Base-by-base conservation (phyloP, 2,113 vertebrate genomes). In the Butorides virescens region DNA sequence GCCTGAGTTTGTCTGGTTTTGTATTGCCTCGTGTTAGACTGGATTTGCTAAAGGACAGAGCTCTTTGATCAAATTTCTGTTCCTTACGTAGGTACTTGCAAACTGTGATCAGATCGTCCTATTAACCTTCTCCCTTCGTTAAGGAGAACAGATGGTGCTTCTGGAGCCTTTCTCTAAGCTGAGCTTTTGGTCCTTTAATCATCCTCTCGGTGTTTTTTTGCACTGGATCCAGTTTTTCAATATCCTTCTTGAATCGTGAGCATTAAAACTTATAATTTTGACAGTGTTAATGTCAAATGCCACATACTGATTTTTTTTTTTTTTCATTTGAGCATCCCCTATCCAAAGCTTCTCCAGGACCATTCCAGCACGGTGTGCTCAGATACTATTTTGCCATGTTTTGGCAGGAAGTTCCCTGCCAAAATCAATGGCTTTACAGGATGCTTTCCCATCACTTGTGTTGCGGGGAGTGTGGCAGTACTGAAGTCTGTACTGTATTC, bases 141-240 rank as follows among this genome's bases (percentile, higher is more conserved):
- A 79, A 78, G 49, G 49, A 91, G 94, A 97, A 88, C 93, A 96
- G 96, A 97, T 97, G 95, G 93, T 94, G 46, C 62, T 85, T 87
- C 66, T 95, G 66, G 74, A 95, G 92, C 66, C 90, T 82, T 87
- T 96, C 49, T 94, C 66, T 76, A 91, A 91, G 70, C 77, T 91
- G 73, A 85, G 77, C 18, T 87, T 88, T 96, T 76, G 87, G 74
- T 90, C 74, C 74, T 88, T 91, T 96, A 95, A 90, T 96, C 85
- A 50, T 88, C 49, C 42, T 86, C 59, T 86, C 73, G 59, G 68
- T 85, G 26, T 9, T 92, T 93, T 88, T 86, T 88, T 88, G 59
- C 63, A 52, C 26, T 77, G 82, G 37, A 37, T 80, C 50, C 37
- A 80, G 8, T 63, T 79, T 93, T 93, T 79, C 67, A 39, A 7